A percentile compares a stretch with the other conserved stretches of the same genome.
Conservation (phyloP, 2,888 invertebrate species). For the Pyrrhosoma nymphula region DNA sequence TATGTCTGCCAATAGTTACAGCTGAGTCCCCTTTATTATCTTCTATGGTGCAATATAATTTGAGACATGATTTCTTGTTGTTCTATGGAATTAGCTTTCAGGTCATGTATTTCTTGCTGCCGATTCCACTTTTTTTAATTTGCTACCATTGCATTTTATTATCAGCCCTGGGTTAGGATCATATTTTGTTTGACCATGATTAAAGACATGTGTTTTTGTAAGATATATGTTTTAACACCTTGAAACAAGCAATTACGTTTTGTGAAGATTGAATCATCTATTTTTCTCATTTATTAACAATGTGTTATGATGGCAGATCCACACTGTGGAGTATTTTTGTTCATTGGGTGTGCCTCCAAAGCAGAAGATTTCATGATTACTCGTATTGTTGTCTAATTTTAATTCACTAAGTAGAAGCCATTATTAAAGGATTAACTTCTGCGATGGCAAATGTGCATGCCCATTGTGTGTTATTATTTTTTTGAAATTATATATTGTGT, state of each 20-base stretch:
- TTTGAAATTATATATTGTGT: conserved; percentile 57
- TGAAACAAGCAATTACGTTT: conserved; percentile 38
- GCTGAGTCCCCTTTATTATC: neutral
- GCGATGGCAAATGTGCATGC: neutral
- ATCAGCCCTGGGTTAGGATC: conserved; percentile 38
- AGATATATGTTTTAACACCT: conserved; percentile 46
- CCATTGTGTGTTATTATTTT: conserved; percentile 43
- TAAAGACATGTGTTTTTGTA: conserved; percentile 56
- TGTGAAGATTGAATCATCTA: conserved; percentile 27
- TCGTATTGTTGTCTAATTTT: conserved; percentile 64
- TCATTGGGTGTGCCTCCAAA: conserved; percentile 39
- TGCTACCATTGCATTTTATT: neutral
- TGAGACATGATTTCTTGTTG: conserved; percentile 40
- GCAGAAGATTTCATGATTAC: conserved; percentile 22
- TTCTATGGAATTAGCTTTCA: neutral
- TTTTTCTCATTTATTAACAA: conserved; percentile 31
- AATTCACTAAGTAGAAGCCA: conserved; percentile 47
- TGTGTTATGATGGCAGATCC: conserved; percentile 36
- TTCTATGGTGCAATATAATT: conserved; percentile 50
- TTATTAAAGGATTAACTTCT: conserved; percentile 45
- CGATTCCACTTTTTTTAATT: neutral
- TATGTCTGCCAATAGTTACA: neutral
- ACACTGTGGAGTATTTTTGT: conserved; percentile 22
- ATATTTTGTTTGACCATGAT: conserved; percentile 50
- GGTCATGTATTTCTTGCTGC: neutral